Evolutionary conservation across 2,888 invertebrate genomes (phyloP).

Genomic region (Baccha elongata): DNA sequence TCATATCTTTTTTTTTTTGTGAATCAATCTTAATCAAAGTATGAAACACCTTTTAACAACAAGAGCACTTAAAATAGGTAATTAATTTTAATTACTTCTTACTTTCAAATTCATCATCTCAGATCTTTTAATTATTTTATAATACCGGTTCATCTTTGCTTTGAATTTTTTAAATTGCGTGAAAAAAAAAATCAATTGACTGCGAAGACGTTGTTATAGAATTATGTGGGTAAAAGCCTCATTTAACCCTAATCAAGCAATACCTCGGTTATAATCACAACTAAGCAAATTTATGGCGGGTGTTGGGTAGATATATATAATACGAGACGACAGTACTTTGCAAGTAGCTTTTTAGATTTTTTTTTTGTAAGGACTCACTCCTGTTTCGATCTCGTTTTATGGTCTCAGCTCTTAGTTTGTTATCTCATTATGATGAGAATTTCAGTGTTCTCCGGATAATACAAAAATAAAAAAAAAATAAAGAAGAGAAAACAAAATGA

Average conservation of each 20-base stretch:
- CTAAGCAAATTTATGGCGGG: slow-evolving; percentile 29
- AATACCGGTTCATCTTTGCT: background rate
- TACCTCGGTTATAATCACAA: slow-evolving; percentile 20
- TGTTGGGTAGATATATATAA: slow-evolving; percentile 7
- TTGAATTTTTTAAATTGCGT: slow-evolving; percentile 5
- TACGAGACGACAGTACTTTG: slow-evolving; percentile 1
- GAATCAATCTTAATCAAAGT: background rate
- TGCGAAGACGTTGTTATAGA: background rate
- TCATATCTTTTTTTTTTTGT: no score
- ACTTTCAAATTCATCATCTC: background rate
- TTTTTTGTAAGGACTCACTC: slow-evolving; percentile 2
- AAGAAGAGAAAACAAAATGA: slow-evolving; percentile 20
- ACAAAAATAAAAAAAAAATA: slow-evolving; percentile 4
- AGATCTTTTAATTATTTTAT: background rate
- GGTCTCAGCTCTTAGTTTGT: slow-evolving; percentile 12
- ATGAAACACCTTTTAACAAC: background rate
- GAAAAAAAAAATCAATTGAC: slow-evolving; percentile 10
- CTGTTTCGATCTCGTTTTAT: slow-evolving; percentile 6
- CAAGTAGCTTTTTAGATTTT: slow-evolving; percentile 34
- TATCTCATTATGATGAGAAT: slow-evolving; percentile 39
- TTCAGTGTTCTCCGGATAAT: slow-evolving; percentile 1
- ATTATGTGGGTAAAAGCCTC: slow-evolving; percentile 3
- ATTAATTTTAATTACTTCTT: background rate
- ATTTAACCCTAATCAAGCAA: slow-evolving; percentile 8
- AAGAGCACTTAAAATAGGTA: background rate